phyloP scores from a whole-genome alignment of 53 echinoderm and acorn worm genomes.

The Patiria pectinifera region DNA sequence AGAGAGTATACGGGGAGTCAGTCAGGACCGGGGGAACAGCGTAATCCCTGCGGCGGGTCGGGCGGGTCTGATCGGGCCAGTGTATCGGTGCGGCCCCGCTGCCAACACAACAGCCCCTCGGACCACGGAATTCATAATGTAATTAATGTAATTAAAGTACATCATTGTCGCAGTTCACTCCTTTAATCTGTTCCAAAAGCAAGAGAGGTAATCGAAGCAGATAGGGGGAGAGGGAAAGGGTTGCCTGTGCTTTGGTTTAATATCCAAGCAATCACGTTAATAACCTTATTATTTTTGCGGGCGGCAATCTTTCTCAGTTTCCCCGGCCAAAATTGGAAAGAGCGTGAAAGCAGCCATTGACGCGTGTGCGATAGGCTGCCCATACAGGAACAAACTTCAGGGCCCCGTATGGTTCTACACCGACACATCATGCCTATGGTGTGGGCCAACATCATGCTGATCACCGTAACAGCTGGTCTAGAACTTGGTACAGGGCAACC shows the following conservation, averaged over 20 bases:
- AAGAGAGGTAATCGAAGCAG: slow-evolving; percentile 61
- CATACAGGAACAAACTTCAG: slow-evolving; percentile 7
- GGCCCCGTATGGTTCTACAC: background rate
- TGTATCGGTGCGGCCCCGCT: slow-evolving; percentile 34
- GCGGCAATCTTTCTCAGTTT: slow-evolving; percentile 18
- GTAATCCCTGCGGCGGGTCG: slow-evolving; percentile 51
- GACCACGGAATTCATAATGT: slow-evolving; percentile 57
- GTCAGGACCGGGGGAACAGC: slow-evolving; percentile 16
- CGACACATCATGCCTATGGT: slow-evolving; percentile 21
- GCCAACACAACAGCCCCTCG: slow-evolving; percentile 15
- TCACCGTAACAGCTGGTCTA: slow-evolving; percentile 44
- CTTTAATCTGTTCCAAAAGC: slow-evolving; percentile 62
- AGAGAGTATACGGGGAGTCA: slow-evolving; percentile 30
- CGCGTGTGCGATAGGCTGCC: slow-evolving; percentile 51
- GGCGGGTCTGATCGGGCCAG: slow-evolving; percentile 44
- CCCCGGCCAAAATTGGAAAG: background rate
- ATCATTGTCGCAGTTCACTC: slow-evolving; percentile 64
- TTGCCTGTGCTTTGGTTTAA: slow-evolving; percentile 53
- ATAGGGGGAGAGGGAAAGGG: background rate
- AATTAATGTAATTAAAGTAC: slow-evolving; percentile 66
- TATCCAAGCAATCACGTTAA: slow-evolving; percentile 59
- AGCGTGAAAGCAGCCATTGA: slow-evolving; percentile 24
- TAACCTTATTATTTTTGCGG: slow-evolving; percentile 57
- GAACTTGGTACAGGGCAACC: background rate
- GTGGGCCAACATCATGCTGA: background rate